Conservation (phyloP, 1,140 invertebrate species). For the Bacillus rossius region DNA sequence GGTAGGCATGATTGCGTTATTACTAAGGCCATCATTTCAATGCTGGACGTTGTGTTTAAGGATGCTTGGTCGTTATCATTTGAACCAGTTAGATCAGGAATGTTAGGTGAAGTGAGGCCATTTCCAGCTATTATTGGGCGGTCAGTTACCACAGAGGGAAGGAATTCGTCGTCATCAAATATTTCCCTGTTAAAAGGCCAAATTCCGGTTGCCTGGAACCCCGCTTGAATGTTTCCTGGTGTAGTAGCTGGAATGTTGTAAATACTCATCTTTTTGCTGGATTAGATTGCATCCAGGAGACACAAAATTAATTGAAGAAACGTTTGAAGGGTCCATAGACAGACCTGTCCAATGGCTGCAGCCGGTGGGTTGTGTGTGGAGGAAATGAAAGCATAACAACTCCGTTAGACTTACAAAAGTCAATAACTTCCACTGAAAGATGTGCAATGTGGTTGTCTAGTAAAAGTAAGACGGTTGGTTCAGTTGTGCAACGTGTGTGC, state of each 20-base stretch:
- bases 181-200: constrained; percentile 35
- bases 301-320: constrained; percentile 27
- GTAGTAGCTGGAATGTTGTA: constrained; percentile 35
- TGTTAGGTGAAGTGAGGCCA: too few species aligned
- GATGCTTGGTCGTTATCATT: too few species aligned
- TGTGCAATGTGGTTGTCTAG: constrained; percentile 25
- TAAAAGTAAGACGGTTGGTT: constrained; percentile 26
- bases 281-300: constrained; percentile 15
- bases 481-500: constrained; percentile 26
- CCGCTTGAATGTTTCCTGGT: constrained; percentile 31
- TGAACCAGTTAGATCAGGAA: too few species aligned
- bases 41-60: too few species aligned
- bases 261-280: constrained; percentile 32
- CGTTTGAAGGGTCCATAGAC: constrained; percentile 27
- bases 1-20: too few species aligned
- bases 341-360: constrained; percentile 35
- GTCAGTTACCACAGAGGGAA: not conserved
- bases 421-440: constrained; percentile 3
- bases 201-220: constrained; percentile 35
- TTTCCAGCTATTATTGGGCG: not conserved
- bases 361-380: constrained; percentile 28
- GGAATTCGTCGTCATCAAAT: constrained; percentile 26
- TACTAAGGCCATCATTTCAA: not conserved
- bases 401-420: constrained; percentile 12
- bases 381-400: constrained; percentile 16